Evolutionary conservation across 1,140 invertebrate species (phyloP).

Genomic region (Philopotamus ludificatus): DNA sequence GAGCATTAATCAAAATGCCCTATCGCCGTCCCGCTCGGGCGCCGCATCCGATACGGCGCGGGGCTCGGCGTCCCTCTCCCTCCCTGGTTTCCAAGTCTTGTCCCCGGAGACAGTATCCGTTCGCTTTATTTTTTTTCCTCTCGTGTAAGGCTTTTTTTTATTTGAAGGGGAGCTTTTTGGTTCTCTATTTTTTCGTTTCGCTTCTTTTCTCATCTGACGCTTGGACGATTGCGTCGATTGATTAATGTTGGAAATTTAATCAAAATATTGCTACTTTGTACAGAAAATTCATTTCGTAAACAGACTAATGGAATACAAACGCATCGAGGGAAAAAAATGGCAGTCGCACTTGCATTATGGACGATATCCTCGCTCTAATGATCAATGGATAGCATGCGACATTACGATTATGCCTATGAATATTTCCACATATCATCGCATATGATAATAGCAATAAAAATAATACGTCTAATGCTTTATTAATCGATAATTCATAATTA

Average conservation of each 20-base stretch:
- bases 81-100: slow-evolving; percentile 29
- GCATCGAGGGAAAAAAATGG: no score
- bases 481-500: no score
- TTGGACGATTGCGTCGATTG: slow-evolving; percentile 39
- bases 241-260: slow-evolving; percentile 40
- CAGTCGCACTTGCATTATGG: no score
- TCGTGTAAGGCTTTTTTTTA: slow-evolving; percentile 35
- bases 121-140: slow-evolving; percentile 29
- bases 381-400: no score
- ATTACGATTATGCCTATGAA: no score
- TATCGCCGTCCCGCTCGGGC: slow-evolving; percentile 49
- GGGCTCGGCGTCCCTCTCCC: slow-evolving; percentile 19
- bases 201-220: slow-evolving; percentile 33
- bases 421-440: no score
- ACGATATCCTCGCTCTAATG: no score
- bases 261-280: slow-evolving; percentile 37
- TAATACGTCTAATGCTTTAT: no score
- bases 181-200: slow-evolving; percentile 37
- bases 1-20: slow-evolving; percentile 59
- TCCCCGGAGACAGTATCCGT: slow-evolving; percentile 38
- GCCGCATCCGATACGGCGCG: slow-evolving; percentile 34
- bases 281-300: not conserved
- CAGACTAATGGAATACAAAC: not conserved
- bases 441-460: no score
- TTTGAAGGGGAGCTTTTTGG: slow-evolving; percentile 32